Evolutionary conservation across 2,888 invertebrate species (phyloP), one percentile per base, ranked within the genome.

Genomic region (Dysmachus trigonus): DNA sequence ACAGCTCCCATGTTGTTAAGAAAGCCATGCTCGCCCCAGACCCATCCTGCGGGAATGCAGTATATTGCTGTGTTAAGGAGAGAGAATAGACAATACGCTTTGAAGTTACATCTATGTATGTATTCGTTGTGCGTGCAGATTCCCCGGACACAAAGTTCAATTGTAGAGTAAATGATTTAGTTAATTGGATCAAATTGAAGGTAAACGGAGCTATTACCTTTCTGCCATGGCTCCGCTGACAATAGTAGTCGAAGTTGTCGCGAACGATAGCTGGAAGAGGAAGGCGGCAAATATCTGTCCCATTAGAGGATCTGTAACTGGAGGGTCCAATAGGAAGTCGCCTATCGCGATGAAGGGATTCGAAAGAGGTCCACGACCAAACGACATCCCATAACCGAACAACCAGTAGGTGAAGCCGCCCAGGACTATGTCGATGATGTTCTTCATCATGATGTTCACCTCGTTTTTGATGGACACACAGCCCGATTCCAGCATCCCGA

Each of bases 371-470:
- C 95, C 94, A 27, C 95, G 93, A 0, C 98, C 98, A 90, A 97
- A 98, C 4, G 97, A 97, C 92, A 98, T 94, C 0, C 97, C 98
- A 91, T 96, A 98, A 0, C 98, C 98, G 90, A 98, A 97, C 47
- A 97, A 94, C 98, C 98, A 99, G 92, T 98, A 98, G 0, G 98
- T 97, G 62, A 92, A 92, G 6, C 95, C 98, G 2, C 98, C 98
- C 27, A 98, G 94, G 0, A 97, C 96, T 82, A 98, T 97, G 89
- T 98, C 98, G 0, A 97, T 96, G 0, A 98, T 95, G 90, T 98
- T 98, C 92, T 98, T 98, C 96, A 98, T 97, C 98, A 98, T 98
- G 86, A 99, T 98, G 91, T 98, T 98, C 0, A 98, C 97, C 93
- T 98, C 98, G 90, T 98, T 98, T 92, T 98, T 97, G 84, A 97